Conservation (phyloP, 2,797 vertebrate genomes). For the Sparus aurata region DNA sequence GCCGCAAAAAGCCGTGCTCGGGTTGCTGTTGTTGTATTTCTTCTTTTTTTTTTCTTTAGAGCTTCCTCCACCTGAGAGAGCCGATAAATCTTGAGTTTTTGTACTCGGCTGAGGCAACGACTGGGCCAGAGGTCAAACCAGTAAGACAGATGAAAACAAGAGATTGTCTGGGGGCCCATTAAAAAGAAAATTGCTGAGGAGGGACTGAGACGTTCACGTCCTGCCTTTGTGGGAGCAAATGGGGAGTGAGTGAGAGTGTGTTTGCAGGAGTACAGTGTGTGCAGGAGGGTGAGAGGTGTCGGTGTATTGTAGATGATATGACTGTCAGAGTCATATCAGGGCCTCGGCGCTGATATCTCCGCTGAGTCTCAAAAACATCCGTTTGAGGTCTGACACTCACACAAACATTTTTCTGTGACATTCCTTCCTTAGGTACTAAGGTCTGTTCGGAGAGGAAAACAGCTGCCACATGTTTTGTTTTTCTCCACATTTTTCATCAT, state of each 20-base stretch:
- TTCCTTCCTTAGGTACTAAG: constrained; percentile 24
- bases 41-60: constrained; percentile 39
- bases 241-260: not conserved
- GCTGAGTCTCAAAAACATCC: constrained; percentile 23
- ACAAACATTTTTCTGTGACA: constrained; percentile 20
- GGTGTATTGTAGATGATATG: not conserved
- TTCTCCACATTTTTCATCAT: constrained; percentile 44
- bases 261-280: constrained; percentile 8
- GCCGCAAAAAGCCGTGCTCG: constrained; percentile 18
- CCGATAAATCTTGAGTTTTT: constrained; percentile 70
- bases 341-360: constrained; percentile 12
- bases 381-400: constrained; percentile 28
- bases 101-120: constrained; percentile 55
- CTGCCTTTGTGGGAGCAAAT: constrained; percentile 45
- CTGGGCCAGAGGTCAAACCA: constrained; percentile 78
- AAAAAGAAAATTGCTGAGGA: constrained; percentile 73
- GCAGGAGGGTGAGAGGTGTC: constrained; percentile 16
- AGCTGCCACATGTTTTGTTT: constrained; percentile 55
- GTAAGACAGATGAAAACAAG: constrained; percentile 79
- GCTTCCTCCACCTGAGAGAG: constrained; percentile 59
- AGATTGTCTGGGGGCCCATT: constrained; percentile 79
- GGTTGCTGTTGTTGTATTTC: not conserved
- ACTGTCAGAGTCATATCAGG: constrained; percentile 9
- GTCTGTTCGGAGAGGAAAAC: constrained; percentile 35
- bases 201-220: constrained; percentile 59